A percentile compares a stretch with the other conserved stretches of the same genome.
Conservation (phyloP, 2,888 invertebrate genomes). For the Petrolisthes manimaculis region DNA sequence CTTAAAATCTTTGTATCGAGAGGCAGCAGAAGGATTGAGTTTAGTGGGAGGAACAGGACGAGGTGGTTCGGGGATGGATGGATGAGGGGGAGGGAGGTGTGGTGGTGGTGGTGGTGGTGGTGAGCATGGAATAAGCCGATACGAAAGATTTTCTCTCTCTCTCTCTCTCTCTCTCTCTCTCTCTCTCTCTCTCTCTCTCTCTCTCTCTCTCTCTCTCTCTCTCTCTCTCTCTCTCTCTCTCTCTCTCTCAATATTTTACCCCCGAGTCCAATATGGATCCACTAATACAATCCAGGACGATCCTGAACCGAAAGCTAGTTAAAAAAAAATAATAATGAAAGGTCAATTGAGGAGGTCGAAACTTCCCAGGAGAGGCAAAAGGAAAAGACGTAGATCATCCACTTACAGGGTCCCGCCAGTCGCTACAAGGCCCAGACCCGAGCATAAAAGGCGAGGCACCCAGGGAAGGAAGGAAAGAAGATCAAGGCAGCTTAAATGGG, state of each 20-base stretch:
- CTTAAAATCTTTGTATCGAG: slow-evolving; percentile 30
- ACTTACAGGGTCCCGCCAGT: slow-evolving; percentile 21
- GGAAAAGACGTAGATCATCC: slow-evolving; percentile 17
- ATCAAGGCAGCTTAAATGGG: no score
- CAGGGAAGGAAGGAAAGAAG: not conserved
- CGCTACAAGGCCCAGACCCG: slow-evolving; percentile 4
- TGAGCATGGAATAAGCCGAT: no score
- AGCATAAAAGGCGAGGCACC: not conserved
- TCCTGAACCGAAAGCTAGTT: not conserved
- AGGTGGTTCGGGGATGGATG: no score
- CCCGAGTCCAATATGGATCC: not conserved
- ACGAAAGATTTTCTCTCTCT: not conserved
- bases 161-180: not conserved
- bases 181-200: not conserved
- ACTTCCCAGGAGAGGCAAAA: not conserved
- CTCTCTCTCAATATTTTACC: not conserved
- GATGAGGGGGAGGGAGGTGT: no score
- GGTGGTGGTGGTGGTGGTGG: no score
- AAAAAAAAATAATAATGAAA: not conserved
- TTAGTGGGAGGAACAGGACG: no score
- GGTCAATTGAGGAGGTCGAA: slow-evolving; percentile 5
- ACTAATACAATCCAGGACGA: slow-evolving; percentile 35
- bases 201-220: not conserved
- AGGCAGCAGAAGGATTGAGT: not conserved
- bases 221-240: not conserved